Percentiles rank a stretch among this genome's conserved stretches.
phyloP scores from a whole-genome alignment of 2,113 vertebrate species.

The Xiphorhynchus elegans region DNA sequence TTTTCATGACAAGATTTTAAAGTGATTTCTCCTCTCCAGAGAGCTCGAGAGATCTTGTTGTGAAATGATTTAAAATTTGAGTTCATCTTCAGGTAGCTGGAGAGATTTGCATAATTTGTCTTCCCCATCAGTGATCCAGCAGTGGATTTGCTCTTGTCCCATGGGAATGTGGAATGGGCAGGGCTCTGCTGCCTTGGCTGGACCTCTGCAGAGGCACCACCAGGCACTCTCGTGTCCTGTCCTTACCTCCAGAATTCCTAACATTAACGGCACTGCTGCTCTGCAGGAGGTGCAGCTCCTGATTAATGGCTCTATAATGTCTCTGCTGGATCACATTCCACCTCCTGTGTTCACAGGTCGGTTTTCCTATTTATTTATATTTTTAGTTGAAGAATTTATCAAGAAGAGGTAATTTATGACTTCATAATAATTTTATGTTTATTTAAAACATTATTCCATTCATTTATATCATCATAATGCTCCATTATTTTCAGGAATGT shows the following conservation, averaged over 20 bases:
- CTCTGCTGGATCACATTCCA: neutral
- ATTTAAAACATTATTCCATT: neutral
- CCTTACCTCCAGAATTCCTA: neutral
- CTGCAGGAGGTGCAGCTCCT: neutral
- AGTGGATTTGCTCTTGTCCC: neutral
- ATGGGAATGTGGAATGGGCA: neutral
- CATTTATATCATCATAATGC: neutral
- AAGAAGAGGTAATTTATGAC: neutral
- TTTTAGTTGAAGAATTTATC: neutral
- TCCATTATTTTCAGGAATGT: neutral
- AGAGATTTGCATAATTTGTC: neutral
- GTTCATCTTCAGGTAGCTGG: neutral
- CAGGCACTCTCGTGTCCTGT: neutral
- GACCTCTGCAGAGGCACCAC: neutral
- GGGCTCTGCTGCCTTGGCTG: neutral
- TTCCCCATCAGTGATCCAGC: too few species aligned
- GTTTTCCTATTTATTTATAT: neutral
- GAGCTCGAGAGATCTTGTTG: neutral
- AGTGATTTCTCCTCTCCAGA: neutral
- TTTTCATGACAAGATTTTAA: neutral
- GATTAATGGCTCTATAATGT: neutral
- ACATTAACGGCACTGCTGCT: neutral
- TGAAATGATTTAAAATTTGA: neutral
- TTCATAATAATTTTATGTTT: neutral
- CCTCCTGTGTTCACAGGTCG: neutral